Evolutionary conservation across 2,888 invertebrate genomes (phyloP).

Genomic region (Bedellia somnulentella): DNA sequence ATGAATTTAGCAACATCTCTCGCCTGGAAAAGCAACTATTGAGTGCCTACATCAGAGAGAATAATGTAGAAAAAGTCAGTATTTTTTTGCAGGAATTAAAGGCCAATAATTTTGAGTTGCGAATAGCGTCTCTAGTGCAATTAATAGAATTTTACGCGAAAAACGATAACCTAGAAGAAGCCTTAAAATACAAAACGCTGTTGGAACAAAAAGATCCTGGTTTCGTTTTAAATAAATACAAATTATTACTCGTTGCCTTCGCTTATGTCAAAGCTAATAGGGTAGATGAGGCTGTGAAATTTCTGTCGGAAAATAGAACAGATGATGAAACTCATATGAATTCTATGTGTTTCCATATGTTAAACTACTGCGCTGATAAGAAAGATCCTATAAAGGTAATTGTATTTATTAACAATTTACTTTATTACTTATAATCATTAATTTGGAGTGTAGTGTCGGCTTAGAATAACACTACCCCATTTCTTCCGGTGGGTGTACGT

Average conservation of each 20-base stretch:
- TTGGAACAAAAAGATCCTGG: constrained; percentile 51
- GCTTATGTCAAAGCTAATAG: constrained; percentile 62
- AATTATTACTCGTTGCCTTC: constrained; percentile 60
- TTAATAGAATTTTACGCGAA: constrained; percentile 68
- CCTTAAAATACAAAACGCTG: constrained; percentile 55
- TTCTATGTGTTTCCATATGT: constrained; percentile 65
- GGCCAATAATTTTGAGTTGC: constrained; percentile 58
- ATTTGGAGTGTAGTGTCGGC: too few relatives aligned
- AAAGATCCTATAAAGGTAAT: constrained; percentile 64
- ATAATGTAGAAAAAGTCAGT: constrained; percentile 64
- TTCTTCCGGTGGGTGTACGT: too few relatives aligned
- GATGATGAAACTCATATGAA: constrained; percentile 36
- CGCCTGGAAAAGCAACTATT: constrained; percentile 66
- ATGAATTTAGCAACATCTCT: constrained; percentile 32
- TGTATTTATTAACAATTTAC: too few relatives aligned
- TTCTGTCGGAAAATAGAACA: constrained; percentile 49
- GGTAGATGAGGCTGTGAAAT: constrained; percentile 62
- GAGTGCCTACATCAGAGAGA: constrained; percentile 63
- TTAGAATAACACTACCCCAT: too few relatives aligned
- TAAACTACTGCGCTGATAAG: constrained; percentile 69
- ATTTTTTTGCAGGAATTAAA: constrained; percentile 62
- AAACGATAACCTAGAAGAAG: constrained; percentile 64
- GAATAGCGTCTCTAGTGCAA: constrained; percentile 61
- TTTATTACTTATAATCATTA: too few relatives aligned
- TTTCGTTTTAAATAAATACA: constrained; percentile 63